A percentile compares a stretch with the other conserved stretches of the same genome.
These are phyloP conservation scores for Pycnomerus fuliginosus DNA, from an alignment of 2,888 invertebrate genomes.

Conservation along the genomic window DNA sequence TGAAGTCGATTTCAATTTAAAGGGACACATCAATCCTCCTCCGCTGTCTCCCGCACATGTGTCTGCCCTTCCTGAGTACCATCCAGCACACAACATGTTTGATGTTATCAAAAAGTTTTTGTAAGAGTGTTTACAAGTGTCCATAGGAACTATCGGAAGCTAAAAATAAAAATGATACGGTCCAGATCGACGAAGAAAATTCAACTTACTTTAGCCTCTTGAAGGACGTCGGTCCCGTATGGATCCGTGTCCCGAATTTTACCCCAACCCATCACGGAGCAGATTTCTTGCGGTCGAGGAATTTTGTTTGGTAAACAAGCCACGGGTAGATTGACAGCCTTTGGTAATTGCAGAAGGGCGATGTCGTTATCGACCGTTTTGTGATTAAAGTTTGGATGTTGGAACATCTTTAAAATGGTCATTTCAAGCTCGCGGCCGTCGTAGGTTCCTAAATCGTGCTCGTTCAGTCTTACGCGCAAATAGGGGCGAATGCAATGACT, in stretches of 20 bases:
- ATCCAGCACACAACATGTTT: constrained; percentile 94
- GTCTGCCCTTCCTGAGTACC: constrained; percentile 76
- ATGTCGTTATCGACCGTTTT: constrained; percentile 92
- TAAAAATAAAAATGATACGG: constrained; percentile 45
- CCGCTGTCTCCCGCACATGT: constrained; percentile 90
- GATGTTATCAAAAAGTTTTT: constrained; percentile 81
- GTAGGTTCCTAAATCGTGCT: constrained; percentile 72
- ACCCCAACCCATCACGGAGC: constrained; percentile 93
- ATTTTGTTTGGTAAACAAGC: constrained; percentile 79
- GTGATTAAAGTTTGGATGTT: constrained; percentile 84
- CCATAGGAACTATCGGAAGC: constrained; percentile 82
- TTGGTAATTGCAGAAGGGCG: constrained; percentile 72
- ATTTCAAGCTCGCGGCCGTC: constrained; percentile 80
- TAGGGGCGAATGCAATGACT: constrained; percentile 81
- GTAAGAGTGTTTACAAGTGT: constrained; percentile 79
- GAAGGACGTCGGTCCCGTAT: constrained; percentile 79
- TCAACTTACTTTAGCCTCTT: constrained; percentile 75
- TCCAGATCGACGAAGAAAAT: too few relatives aligned
- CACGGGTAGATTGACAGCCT: constrained; percentile 43
- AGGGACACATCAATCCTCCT: constrained; percentile 67
- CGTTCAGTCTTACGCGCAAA: constrained; percentile 79
- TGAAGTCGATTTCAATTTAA: constrained; percentile 44
- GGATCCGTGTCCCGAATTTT: constrained; percentile 74
- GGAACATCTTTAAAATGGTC: constrained; percentile 69
- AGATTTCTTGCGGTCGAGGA: constrained; percentile 66